Evolutionary conservation across 2,113 vertebrate genomes (phyloP), one percentile per base, ranked within the genome.

Genomic region (Phaetusa simplex): DNA sequence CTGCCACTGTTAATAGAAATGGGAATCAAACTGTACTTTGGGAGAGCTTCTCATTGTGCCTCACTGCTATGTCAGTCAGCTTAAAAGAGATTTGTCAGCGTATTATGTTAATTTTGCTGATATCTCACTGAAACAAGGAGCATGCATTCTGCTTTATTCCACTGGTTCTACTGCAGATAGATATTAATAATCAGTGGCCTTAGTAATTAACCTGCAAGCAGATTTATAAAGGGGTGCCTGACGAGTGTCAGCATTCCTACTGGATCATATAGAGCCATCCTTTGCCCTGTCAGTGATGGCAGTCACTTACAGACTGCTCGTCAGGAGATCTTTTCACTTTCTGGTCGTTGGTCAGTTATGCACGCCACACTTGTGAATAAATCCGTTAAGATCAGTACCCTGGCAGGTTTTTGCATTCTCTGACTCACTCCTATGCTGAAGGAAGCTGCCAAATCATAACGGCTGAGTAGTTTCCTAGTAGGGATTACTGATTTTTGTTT

Each of bases 361-460:
- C 11, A 9, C 9, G 12, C 58, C 24, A 7, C 20, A 3, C 38
- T 78, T 78, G 21, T 23, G 70, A 79, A 50, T 53, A 77, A 82
- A 85, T 58, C 62, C 0, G 0, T 70, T 62, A 43, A 58, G 69
- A 73, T 36, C 32, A 87, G 32, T 49, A 55, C 43, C 20, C 45
- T 61, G 56, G 0, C 18, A 8, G 9, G 29, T 36, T 47, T 47
- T 76, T 81, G 72, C 18, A 12, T 5, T 55, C 30, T 80, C 80
- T 93, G 86, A 89, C 40, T 91, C 62, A 66, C 47, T 89, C 34
- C 71, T 81, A 0, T 65, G 26, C 26, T 77, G 77, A 94, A 91
- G 93, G 82, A 95, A 95, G n/a, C 79, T 93, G 66, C 78, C 67
- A 86, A 90, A 82, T 96, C 76, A 72, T 95, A 96, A 94, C 47